Evolutionary conservation across 2,113 vertebrate species (phyloP), one percentile per base, ranked within the genome.

Genomic region (Xenus cinereus): DNA sequence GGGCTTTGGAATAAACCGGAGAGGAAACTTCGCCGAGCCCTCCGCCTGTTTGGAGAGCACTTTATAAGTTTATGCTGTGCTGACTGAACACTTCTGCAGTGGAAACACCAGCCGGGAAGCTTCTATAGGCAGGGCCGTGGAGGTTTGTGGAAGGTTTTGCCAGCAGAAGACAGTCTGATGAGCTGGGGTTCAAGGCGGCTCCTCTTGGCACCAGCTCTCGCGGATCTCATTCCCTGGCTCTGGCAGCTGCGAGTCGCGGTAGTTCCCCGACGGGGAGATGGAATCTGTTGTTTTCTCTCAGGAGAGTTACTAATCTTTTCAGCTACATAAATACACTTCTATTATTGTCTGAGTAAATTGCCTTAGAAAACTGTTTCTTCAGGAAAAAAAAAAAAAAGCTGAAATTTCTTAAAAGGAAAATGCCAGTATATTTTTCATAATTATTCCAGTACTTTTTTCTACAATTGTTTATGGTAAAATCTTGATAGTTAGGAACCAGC

Each of bases 261-360:
- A 66, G 80, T 83, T 93, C 89, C 82, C 87, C 1, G 0, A 93
- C 6, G 91, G 72, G 78, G 66, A 88, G 91, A 87, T 60, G 80
- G 84, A 93, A 95, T 97, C 71, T 87, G 90, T 91, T 97, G 94
- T 96, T 97, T 97, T 97, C 91, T 94, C 97, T 95, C 96, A 82
- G 59, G 94, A 97, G 96, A 96, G 62, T 96, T 94, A 91, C 92
- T 97, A 97, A 97, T 97, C 92, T 97, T 97, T 94, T 91, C 96
- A 92, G 95, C 92, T 95, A 93, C 92, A 95, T 93, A 97, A 97
- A 97, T 94, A 97, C 53, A 50, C 57, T 95, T 96, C 94, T 97
- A 91, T 96, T 94, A 96, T 96, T 89, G 77, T 95, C 92, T 96
- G 92, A 96, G 80, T 84, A 95, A 97, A 97, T 96, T 97, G 96